Evolutionary conservation across 2,113 vertebrate species (phyloP), one percentile per base, ranked within the genome.

Genomic region (Machaerirhynchus nigripectus): DNA sequence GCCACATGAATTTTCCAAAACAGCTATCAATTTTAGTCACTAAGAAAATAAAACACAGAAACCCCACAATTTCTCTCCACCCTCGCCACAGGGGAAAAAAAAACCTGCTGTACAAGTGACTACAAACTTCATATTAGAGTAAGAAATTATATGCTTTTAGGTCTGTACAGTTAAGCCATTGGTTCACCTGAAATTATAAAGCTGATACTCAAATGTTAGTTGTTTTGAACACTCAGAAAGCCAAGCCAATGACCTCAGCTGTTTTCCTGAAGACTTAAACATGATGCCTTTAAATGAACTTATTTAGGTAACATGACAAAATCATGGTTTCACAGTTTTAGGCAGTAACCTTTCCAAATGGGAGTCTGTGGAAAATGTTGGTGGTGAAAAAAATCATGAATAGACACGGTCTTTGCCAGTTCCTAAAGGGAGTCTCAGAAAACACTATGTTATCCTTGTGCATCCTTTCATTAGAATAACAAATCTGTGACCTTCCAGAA

Each of bases 11-110:
- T 63, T 96, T 94, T 94, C 94, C 93, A 95, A 95, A 95, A 92
- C 91, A 94, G 49, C 47, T 85, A 92, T 93, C 88, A 92, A 61
- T 80, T 95, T 96, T 90, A 92, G 90, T 90, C 86, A 86, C 79
- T 80, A 65, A 60, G 67, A 89, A 95, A 94, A 93, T 47, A 93
- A 89, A 73, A 76, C 42, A 86, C 20, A 79, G 55, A 80, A 93
- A 75, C 73, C 77, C 15, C 88, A 69, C 75, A 80, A 78, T 84
- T 92, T 75, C 40, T 91, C 74, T 73, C 82, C 75, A 93, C 53
- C 46, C 55, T 88, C 52, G 90, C 90, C 83, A 90, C 67, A 95
- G 65, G 49, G 47, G 52, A 89, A 89, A 82, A 47, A 93, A 86
- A 89, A 90, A 57, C 28, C 28, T 2, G 7, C 89, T 86, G 46